Base-by-base conservation (phyloP, 2,113 vertebrate genomes). In the Zosterops borbonicus region DNA sequence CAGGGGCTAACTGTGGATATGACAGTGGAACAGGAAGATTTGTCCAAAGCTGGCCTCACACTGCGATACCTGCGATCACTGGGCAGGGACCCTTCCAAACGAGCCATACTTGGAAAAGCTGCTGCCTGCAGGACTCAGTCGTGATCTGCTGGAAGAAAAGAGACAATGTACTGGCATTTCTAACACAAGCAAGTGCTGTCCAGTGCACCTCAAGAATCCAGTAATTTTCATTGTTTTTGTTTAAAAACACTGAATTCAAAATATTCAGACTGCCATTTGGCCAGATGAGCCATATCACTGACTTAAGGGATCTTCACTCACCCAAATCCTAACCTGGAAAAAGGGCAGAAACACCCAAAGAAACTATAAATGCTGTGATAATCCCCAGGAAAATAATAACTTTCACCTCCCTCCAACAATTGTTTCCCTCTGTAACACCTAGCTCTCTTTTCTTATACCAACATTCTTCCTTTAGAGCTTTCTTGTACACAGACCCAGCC, bases 1-100 rank as follows among this genome's bases (percentile, higher is more conserved):
- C 84, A 83, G 49, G 47, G 41, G 9, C 6, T 56, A 9, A n/a
- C 6, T 41, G 77, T 6, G 25, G 60, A 19, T 28, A 29, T 0
- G 3, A 62, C 2, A 4, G 44, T 35, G 68, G 76, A 52, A 69
- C 83, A 89, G 0, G 8, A 41, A 41, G 84, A 65, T 9, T 47
- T 70, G 90, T 83, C 90, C 91, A 94, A 92, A 39, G 65, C 55
- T 33, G 94, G 67, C 16, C 70, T 29, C 14, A 63, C 82, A 5
- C 96, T 97, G 97, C 97, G 98, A 25, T 86, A 97, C 65, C 84
- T 97, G 74, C 18, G 83, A 60, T 69, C 37, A 8, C 58, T 31
- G 56, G 87, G 47, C 60, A 85, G 70, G 19, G 83, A 83, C 9
- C 53, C 53, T 41, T 83, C 35, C 8, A 37, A 95, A 80, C 0